Conservation (phyloP, 2,113 vertebrate species). For the Pycnonotus jocosus region DNA sequence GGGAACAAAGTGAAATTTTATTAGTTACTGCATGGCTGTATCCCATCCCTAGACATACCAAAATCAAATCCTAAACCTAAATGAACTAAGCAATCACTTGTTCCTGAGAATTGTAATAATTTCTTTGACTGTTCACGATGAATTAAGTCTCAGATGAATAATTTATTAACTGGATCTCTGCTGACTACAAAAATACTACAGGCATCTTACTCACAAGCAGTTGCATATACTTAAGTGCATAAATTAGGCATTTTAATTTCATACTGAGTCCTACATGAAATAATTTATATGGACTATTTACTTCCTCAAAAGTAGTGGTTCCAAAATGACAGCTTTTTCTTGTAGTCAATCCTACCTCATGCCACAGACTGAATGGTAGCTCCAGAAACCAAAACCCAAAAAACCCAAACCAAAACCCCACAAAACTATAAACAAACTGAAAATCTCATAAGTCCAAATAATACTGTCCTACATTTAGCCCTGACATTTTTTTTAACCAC, state of each 20-base stretch:
- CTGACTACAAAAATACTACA: neutral
- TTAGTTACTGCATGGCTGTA: neutral
- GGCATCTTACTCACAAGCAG: neutral
- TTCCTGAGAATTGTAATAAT: neutral
- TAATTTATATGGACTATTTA: neutral
- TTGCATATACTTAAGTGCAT: neutral
- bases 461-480: neutral
- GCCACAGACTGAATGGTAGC: neutral
- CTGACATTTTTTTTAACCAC: neutral
- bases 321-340: neutral
- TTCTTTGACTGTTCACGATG: neutral
- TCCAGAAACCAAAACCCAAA: neutral
- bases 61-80: neutral
- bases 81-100: neutral
- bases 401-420: accelerated
- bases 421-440: neutral
- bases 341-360: neutral
- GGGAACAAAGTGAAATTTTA: neutral
- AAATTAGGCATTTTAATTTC: neutral
- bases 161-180: neutral
- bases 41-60: neutral
- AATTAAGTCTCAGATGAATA: neutral
- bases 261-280: neutral
- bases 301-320: neutral
- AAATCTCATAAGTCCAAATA: neutral